Base-by-base conservation (phyloP, 1,140 invertebrate species). In the Bombus impatiens region DNA sequence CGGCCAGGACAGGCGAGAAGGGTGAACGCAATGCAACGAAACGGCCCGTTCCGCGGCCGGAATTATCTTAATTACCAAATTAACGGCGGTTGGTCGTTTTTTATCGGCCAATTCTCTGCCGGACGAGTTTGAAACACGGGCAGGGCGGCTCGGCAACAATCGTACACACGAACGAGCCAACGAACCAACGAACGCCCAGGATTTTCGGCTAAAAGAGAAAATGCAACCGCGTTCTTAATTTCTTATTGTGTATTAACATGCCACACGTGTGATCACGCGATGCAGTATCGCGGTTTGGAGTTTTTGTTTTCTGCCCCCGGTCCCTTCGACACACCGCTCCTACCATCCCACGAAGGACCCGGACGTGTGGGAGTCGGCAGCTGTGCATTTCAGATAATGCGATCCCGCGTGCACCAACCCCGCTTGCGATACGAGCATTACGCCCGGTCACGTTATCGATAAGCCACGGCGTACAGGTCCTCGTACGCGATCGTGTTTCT, bases 221-320 rank as follows among this genome's bases (percentile, higher is more conserved):
- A 82, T 59, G 81, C 81, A 67, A 32, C 65, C 67, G 75, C 86
- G 90, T 91, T 93, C 92, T 93, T 93, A 93, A 93, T 93, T 93
- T 93, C 93, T 93, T 93, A 93, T 93, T 93, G 93, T 93, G 84
- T 93, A 93, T 93, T 93, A 93, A 93, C 93, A 93, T 93, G 93
- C 93, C 91, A 93, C 93, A 93, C 93, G 92, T 93, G 90, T 93
- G 91, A 93, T 93, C 92, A 93, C 93, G 93, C 93, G 90, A 93
- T 84, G 81, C 83, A 91, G 91, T 94, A 94, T 94, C 87, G 91
- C 91, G 78, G 85, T 89, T 90, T 82, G 88, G 91, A 92, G 90
- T 90, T 93, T 94, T 89, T 80, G 80, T 91, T 90, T 91, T 91
- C 70, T 47, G 53, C 44, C 82, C 32, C 25, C 53, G 2, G 10